Base-by-base conservation (phyloP, 2,888 invertebrate genomes). In the Clanis bilineata region DNA sequence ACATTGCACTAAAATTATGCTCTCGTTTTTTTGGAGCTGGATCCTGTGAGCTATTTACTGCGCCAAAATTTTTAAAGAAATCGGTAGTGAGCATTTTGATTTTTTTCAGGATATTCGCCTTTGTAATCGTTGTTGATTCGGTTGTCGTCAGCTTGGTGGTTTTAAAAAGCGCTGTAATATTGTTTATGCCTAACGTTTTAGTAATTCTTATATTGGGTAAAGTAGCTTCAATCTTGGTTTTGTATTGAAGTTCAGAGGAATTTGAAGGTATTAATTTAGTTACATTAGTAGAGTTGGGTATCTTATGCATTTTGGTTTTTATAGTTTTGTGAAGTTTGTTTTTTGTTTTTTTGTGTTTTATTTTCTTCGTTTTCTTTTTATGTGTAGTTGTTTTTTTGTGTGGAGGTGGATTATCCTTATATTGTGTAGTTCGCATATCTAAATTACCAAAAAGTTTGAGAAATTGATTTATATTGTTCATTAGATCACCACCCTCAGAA, bases 321-420 rank as follows among this genome's bases (percentile, higher is more conserved):
- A 51, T 22, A 56, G 6, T 62, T 63, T 39, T 51, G 54, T 54
- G 61, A 32, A 28, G 41, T 64, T 15, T 57, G 60, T 3, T 39
- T 54, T 59, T 64, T 67, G 6, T 56, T 55, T 54, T 64, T 18
- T 51, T 51, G 18, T 28, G 7, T 51, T 51, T 51, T 4, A 10
- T 32, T 51, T 51, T 51, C 10, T 51, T 51, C 10, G 10, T 10
- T 51, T 51, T 51, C 15, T 15, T 28, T 28, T 18, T 18, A 18
- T 51, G 28, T 18, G 51, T n/a, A n/a, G n/a, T 51, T 51, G 10
- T 32, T 32, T 3, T 28, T 21, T 51, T 51, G 18, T 51, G 18
- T 3, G 18, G 3, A 1, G 18, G 10, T 7, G 18, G 28, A 18
- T 15, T 39, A 39, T 23, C 39, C 2, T 22, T 28, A 12, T 25